Evolutionary conservation across 1,140 invertebrate species (phyloP), one percentile per base, ranked within the genome.

Genomic region (Drosophila nasuta): DNA sequence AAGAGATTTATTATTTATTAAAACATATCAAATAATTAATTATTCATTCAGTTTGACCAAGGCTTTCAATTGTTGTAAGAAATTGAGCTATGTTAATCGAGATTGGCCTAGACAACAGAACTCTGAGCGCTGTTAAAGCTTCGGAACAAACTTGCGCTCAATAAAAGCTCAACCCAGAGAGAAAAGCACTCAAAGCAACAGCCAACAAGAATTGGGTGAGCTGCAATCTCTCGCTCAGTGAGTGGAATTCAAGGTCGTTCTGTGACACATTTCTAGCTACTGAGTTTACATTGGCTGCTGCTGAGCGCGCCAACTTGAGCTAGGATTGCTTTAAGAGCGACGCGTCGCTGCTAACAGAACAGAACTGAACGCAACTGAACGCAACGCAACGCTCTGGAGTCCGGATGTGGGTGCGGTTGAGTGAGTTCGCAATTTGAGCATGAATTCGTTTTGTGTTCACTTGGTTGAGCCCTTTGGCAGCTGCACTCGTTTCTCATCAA

Each of bases 201-300:
- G 60, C 63, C 30, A 66, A 63, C 72, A 45, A 51, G 46, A 72
- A 65, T 59, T 76, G 60, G 46, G 59, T 75, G 72, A 60, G 57
- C 41, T 60, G 49, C 13, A 30, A 11, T 38, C 17, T 35, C 25
- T 8, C 67, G n/a, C 57, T 69, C 48, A 30, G 5, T 75, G 79
- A 85, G 85, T 33, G 7, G 1, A 41, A 75, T 79, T 89, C 85
- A 89, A 89, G 85, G 85, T 89, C 85, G 74, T 89, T 67, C 49
- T 59, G 72, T 89, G 85, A 81, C 85, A 89, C 78, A 89, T 81
- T 89, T 89, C 65, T 69, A 79, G 80, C 70, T 83, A 64, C 72
- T 13, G 52, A 70, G 63, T 41, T 75, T 65, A 80, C 77, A 80
- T 75, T 81, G 78, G 78, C 76, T 75, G 62, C 51, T 48, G 77